phyloP scores from a whole-genome alignment of 2,797 vertebrate genomes.

The Ambastaia sidthimunki region DNA sequence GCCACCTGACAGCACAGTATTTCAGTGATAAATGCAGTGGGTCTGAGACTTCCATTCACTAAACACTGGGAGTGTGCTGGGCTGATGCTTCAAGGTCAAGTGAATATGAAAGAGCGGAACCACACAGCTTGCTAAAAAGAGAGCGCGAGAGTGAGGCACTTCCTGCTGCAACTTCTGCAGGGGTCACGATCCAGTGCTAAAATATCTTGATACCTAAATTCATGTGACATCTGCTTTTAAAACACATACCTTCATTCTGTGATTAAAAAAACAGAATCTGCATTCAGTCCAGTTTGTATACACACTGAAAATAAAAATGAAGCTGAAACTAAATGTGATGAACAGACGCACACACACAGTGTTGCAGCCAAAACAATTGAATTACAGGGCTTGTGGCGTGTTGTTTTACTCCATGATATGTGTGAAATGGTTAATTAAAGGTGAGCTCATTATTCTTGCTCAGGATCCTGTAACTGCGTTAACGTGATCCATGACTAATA shows the following conservation, averaged over 20 bases:
- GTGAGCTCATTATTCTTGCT: conserved; percentile 55
- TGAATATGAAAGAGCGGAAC: conserved; percentile 67
- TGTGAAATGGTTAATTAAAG: conserved; percentile 54
- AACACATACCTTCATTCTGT: no score
- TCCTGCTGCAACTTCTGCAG: conserved; percentile 5
- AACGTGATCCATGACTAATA: conserved; percentile 54
- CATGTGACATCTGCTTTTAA: background rate
- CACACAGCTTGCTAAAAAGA: conserved; percentile 65
- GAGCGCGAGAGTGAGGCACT: background rate
- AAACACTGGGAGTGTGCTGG: conserved; percentile 77
- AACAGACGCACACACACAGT: conserved; percentile 19
- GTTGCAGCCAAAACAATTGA: conserved; percentile 43
- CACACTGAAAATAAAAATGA: conserved; percentile 16
- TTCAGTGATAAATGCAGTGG: conserved; percentile 86
- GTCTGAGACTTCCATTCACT: conserved; percentile 81
- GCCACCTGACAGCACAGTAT: conserved; percentile 86
- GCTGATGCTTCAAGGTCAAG: conserved; percentile 81
- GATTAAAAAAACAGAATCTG: conserved; percentile 4
- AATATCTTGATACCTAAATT: conserved; percentile 6
- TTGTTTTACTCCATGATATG: conserved; percentile 52
- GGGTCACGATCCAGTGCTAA: background rate
- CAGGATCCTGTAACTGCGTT: conserved; percentile 47
- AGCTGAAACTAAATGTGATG: background rate
- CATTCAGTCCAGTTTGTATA: conserved; percentile 1
- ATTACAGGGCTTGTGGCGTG: conserved; percentile 44